A percentile compares a stretch with the other conserved stretches of the same genome.
phyloP scores from a whole-genome alignment of 2,888 invertebrate species.

The Ceratothoa steindachneri region DNA sequence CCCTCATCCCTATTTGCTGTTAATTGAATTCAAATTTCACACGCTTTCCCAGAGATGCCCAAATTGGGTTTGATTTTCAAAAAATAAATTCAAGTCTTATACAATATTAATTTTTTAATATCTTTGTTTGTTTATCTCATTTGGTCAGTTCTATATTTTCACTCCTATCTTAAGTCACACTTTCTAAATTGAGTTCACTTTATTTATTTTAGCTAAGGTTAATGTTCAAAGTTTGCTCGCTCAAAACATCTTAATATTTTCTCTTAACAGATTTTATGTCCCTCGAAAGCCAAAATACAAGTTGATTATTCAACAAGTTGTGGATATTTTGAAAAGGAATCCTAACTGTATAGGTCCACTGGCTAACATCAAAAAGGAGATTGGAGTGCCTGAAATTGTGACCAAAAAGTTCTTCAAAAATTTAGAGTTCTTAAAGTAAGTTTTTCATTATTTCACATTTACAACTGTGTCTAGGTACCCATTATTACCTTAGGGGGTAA shows the following conservation, averaged over 20 bases:
- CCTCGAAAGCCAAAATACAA: slow-evolving; percentile 59
- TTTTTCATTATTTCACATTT: neutral
- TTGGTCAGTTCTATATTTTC: neutral
- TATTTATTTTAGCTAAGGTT: too few species aligned
- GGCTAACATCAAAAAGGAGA: slow-evolving; percentile 56
- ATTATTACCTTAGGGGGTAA: too few species aligned
- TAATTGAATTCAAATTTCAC: too few species aligned
- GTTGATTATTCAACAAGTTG: slow-evolving; percentile 58
- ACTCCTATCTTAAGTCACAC: neutral
- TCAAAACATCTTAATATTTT: too few species aligned
- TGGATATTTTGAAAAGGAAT: slow-evolving; percentile 58
- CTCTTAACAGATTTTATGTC: slow-evolving; percentile 62
- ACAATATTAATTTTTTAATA: too few species aligned
- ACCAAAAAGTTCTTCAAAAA: slow-evolving; percentile 59
- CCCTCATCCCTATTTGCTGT: too few species aligned
- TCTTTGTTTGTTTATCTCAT: too few species aligned
- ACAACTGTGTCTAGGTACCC: neutral
- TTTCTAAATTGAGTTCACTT: too few species aligned
- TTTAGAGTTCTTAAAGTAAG: slow-evolving; percentile 56
- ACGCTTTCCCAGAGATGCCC: too few species aligned
- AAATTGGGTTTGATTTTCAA: too few species aligned
- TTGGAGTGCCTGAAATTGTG: slow-evolving; percentile 54
- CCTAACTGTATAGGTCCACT: slow-evolving; percentile 59
- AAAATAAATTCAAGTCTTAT: too few species aligned
- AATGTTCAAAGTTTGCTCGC: too few species aligned